phyloP scores from a whole-genome alignment of 1,140 invertebrate genomes.

The Cherax destructor region DNA sequence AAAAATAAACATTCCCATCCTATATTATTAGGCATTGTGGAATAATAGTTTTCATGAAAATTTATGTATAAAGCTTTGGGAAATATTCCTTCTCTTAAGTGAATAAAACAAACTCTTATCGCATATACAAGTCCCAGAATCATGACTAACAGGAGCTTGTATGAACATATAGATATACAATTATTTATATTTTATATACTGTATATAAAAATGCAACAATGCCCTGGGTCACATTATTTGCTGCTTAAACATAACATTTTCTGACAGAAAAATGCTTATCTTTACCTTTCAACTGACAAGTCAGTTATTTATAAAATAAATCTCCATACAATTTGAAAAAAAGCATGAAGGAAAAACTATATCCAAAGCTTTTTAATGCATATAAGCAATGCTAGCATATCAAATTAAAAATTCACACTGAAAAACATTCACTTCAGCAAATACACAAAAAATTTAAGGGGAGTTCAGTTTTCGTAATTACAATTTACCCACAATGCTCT shows the following conservation, averaged over 20 bases:
- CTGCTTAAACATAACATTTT: not conserved
- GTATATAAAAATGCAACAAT: not conserved
- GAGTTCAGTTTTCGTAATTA: not conserved
- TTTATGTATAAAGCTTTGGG: not conserved
- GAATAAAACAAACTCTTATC: not conserved
- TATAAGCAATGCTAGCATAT: not conserved
- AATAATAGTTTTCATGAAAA: not conserved
- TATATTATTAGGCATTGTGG: constrained; percentile 13
- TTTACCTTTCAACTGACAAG: not conserved
- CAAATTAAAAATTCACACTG: not conserved
- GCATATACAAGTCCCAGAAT: not conserved
- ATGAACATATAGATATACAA: too few species aligned
- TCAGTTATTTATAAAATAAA: not conserved
- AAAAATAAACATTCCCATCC: constrained; percentile 19
- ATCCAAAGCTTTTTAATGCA: constrained; percentile 14
- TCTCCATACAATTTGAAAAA: not conserved
- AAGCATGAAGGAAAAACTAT: not conserved
- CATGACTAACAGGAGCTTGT: not conserved
- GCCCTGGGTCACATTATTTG: not conserved
- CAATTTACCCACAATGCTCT: not conserved
- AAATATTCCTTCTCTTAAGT: not conserved
- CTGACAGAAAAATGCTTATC: not conserved
- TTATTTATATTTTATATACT: too few species aligned
- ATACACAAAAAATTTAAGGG: not conserved
- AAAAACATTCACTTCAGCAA: not conserved